Base-by-base conservation (phyloP, 2,113 vertebrate genomes). In the Silurus meridionalis region DNA sequence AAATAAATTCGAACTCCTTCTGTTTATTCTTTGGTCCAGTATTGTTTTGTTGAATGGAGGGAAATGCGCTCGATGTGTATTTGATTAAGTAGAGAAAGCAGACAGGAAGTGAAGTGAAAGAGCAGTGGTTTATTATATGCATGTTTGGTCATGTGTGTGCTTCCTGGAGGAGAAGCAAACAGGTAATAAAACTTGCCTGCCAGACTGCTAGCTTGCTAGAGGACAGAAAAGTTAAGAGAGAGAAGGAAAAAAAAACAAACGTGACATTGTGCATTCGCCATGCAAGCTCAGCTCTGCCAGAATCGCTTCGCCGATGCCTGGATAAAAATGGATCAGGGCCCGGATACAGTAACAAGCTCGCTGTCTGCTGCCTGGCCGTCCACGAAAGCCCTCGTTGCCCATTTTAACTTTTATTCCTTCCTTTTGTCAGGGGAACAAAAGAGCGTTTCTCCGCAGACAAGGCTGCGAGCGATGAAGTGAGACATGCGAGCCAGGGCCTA, bases 351-450 rank as follows among this genome's bases (percentile, higher is more conserved):
- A 88, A 88, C 71, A 72, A 85, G 60, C 83, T 25, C 23, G 48
- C 67, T 85, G 57, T 82, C 69, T 74, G 48, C 48, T 3, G 17
- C 7, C 23, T 55, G 77, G 83, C 78, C 13, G 11, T 66, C 55
- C 79, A 28, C 25, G 48, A 61, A 74, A 83, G 48, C 57, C 78
- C 52, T 17, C 13, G 46, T 77, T 61, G 63, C 78, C 55, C 63
- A 9, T 85, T 87, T 87, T 50, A 82, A 67, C 78, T 85, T 83
- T 77, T 66, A 87, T 85, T 87, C 48, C 78, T 85, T 85, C 25
- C 71, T 82, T 85, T 66, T 21, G 52, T 57, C 10, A 17, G 48
- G 37, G 37, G 37, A 74, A 83, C 69, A 60, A 81, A 17, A 66
- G 53, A 19, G 67, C 48, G 9, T 66, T 8, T 37, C 72, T 81